Percentiles rank a stretch among this genome's conserved stretches.
phyloP scores from a whole-genome alignment of 2,113 vertebrate genomes.

The Mustela nigripes region DNA sequence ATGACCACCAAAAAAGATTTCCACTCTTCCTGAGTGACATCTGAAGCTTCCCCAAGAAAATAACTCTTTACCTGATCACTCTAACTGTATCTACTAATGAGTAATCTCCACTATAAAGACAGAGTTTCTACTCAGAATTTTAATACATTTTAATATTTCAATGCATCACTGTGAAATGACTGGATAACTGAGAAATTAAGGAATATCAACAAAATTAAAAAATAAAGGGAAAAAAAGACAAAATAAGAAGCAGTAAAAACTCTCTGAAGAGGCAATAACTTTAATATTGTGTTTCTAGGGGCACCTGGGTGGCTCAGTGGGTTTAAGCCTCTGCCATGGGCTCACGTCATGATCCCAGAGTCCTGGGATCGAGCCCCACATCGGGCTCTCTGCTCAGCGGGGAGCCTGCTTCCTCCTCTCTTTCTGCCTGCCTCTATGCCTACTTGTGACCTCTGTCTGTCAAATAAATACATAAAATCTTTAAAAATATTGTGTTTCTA shows the following conservation, averaged over 20 bases:
- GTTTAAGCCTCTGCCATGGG: no score
- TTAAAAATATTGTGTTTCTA: neutral
- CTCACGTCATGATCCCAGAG: no score
- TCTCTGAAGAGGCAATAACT: neutral
- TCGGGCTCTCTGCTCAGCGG: no score
- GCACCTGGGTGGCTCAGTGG: no score
- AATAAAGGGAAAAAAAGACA: neutral
- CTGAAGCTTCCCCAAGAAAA: slow-evolving; percentile 11
- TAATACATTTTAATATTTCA: slow-evolving; percentile 29
- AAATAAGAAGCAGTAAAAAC: neutral
- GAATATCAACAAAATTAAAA: neutral
- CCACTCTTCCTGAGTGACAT: neutral
- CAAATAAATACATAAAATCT: no score
- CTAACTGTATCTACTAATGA: neutral
- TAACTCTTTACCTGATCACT: neutral
- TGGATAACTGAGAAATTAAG: neutral
- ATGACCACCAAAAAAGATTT: neutral
- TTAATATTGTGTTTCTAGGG: neutral
- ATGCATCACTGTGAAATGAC: neutral
- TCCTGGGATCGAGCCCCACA: no score
- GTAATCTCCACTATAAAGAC: neutral
- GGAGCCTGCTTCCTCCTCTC: no score
- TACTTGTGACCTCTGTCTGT: no score
- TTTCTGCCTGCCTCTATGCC: no score
- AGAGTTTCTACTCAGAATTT: neutral